These are phyloP conservation scores for Pelosia muscerda DNA, from an alignment of 2,888 invertebrate genomes.

Conservation along the genomic window DNA sequence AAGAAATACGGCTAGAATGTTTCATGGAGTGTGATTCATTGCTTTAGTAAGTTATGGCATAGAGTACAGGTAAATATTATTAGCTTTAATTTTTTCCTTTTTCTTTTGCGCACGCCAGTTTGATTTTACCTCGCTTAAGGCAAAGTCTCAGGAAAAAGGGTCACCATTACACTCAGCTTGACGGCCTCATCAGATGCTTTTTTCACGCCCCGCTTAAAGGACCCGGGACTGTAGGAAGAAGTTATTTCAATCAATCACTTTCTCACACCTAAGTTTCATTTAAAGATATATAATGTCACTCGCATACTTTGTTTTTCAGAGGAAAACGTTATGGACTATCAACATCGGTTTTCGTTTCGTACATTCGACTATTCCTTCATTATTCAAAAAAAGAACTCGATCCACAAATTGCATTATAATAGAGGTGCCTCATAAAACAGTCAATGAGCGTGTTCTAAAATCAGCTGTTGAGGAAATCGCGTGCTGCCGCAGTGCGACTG, in stretches of 20 bases:
- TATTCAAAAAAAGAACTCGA: slow-evolving; percentile 41
- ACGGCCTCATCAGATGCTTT: too few species aligned
- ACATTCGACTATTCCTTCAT: background rate
- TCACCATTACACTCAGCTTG: too few species aligned
- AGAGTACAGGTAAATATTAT: too few species aligned
- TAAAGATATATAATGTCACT: too few species aligned
- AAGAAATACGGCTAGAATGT: background rate
- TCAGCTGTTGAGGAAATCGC: slow-evolving; percentile 68
- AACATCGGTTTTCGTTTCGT: background rate
- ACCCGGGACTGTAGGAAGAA: too few species aligned
- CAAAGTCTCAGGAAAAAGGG: too few species aligned
- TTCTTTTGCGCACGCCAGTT: too few species aligned
- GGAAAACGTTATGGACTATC: background rate
- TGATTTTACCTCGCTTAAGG: too few species aligned
- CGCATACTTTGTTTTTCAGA: background rate
- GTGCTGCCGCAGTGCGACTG: slow-evolving; percentile 71
- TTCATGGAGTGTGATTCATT: slow-evolving; percentile 9
- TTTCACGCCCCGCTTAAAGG: too few species aligned
- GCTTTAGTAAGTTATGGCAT: background rate
- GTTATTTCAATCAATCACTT: too few species aligned
- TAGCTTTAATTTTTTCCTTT: too few species aligned
- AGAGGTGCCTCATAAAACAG: slow-evolving; percentile 42
- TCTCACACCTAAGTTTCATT: too few species aligned
- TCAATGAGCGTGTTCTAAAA: slow-evolving; percentile 56
- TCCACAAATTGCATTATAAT: slow-evolving; percentile 51